Evolutionary conservation across 2,113 vertebrate species (phyloP).

Genomic region (Irena cyanogastra): DNA sequence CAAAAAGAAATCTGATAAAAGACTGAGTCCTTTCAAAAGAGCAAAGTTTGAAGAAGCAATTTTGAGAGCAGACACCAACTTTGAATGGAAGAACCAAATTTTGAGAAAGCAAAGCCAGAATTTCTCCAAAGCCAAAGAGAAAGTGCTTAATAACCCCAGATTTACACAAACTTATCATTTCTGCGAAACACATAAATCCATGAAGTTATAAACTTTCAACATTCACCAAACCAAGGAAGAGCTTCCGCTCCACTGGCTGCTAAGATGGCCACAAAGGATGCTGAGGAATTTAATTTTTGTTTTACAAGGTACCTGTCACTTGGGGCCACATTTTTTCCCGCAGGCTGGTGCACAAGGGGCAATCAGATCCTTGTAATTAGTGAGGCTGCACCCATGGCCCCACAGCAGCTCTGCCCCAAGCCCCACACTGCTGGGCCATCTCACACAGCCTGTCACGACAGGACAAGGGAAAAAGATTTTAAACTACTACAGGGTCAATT

Average conservation of each 20-base stretch:
- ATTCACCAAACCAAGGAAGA: background rate
- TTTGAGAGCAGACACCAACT: background rate
- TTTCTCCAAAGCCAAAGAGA: background rate
- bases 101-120: background rate
- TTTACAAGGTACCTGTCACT: background rate
- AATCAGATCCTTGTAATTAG: fast-evolving
- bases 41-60: background rate
- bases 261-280: background rate
- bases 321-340: background rate
- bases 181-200: background rate
- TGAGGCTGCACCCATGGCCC: background rate
- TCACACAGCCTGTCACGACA: fast-evolving
- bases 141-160: background rate
- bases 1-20: background rate
- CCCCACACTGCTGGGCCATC: no score
- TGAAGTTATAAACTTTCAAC: background rate
- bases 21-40: background rate
- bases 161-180: background rate
- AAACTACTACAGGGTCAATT: background rate
- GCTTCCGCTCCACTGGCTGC: background rate
- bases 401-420: background rate
- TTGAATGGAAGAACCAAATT: background rate
- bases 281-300: background rate
- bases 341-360: background rate
- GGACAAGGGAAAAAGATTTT: background rate